These are phyloP conservation scores for Drosophila nr. perissopoda DNA, from an alignment of 2,888 invertebrate species.

Conservation along the genomic window DNA sequence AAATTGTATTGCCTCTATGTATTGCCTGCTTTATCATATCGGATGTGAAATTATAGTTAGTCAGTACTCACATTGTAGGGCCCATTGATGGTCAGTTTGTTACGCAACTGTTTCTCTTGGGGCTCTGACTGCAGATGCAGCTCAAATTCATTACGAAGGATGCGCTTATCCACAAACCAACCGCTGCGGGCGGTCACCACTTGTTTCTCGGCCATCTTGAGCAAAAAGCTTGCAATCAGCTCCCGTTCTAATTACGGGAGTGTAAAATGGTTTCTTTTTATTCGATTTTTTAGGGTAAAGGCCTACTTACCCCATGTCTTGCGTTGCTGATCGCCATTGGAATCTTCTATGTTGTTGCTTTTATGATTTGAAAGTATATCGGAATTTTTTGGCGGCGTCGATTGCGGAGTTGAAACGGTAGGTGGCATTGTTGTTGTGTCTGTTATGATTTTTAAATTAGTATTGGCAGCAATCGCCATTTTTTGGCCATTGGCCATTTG, in stretches of 20 bases:
- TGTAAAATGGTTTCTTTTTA: not conserved
- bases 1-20: not conserved
- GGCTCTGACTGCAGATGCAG: constrained; percentile 30
- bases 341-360: constrained; percentile 13
- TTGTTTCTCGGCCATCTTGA: constrained; percentile 61
- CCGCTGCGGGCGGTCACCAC: constrained; percentile 51
- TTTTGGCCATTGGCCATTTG: constrained; percentile 40
- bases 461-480: constrained; percentile 23
- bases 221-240: constrained; percentile 68
- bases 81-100: constrained; percentile 41
- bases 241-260: constrained; percentile 58
- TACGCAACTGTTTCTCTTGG: constrained; percentile 28
- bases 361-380: not conserved
- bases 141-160: constrained; percentile 52
- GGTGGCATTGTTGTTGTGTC: constrained; percentile 32
- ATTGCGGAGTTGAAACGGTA: constrained; percentile 41
- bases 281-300: not conserved
- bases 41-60: not conserved
- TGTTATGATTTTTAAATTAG: constrained; percentile 31
- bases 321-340: constrained; percentile 8
- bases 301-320: constrained; percentile 56
- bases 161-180: constrained; percentile 68
- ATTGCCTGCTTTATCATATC: not conserved
- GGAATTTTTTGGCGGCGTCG: constrained; percentile 45
- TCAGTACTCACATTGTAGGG: constrained; percentile 63